Conservation (phyloP, 2,113 vertebrate genomes). For the Macrotis lagotis region DNA sequence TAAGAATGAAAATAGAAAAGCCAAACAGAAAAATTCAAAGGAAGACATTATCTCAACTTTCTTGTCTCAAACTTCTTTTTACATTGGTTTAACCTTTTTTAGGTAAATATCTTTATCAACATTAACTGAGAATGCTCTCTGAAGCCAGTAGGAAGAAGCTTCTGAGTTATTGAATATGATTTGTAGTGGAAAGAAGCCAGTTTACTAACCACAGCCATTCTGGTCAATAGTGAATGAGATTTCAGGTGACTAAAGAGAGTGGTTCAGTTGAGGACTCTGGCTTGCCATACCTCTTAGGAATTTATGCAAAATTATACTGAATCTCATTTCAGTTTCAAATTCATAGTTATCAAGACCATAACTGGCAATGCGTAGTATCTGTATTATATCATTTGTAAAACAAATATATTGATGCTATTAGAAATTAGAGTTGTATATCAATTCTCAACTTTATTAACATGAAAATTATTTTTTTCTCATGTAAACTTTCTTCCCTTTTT, state of each 20-base stretch:
- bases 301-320: background rate
- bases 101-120: background rate
- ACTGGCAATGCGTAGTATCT: background rate
- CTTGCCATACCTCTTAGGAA: background rate
- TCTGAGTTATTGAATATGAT: background rate
- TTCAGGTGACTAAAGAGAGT: background rate
- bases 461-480: constrained; percentile 7
- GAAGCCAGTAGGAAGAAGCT: background rate
- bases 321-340: constrained; percentile 15
- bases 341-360: background rate
- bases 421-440: constrained; percentile 19
- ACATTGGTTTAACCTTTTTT: background rate
- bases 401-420: background rate
- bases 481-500: constrained; percentile 35
- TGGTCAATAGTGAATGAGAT: background rate
- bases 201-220: background rate
- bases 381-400: constrained; percentile 3
- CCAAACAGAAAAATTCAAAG: background rate
- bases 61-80: background rate
- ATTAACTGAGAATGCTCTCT: background rate
- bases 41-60: background rate
- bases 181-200: background rate
- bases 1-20: background rate
- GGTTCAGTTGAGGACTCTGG: background rate
- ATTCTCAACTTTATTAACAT: constrained; percentile 16